These are phyloP conservation scores for Notiomystis cincta DNA, from an alignment of 2,113 vertebrate genomes.

Conservation along the genomic window DNA sequence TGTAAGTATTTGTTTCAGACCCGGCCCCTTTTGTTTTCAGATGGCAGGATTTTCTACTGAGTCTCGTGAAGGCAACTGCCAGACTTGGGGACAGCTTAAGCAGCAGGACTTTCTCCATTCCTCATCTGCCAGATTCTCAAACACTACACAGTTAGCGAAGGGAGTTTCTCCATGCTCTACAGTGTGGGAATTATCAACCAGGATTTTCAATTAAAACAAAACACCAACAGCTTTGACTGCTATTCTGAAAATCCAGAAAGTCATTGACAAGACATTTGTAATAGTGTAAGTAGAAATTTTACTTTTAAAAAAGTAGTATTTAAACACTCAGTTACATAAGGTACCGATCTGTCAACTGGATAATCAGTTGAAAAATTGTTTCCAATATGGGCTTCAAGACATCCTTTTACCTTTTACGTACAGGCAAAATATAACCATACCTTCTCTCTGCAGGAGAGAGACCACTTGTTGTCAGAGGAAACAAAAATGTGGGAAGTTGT, in stretches of 20 bases:
- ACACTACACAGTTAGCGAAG: constrained; percentile 26
- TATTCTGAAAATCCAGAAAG: constrained; percentile 54
- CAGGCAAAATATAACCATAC: constrained; percentile 51
- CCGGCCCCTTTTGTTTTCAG: background rate
- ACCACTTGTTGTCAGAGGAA: constrained; percentile 8
- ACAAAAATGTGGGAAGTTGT: background rate
- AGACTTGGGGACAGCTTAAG: constrained; percentile 34
- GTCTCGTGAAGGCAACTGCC: constrained; percentile 51
- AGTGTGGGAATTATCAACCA: constrained; percentile 18
- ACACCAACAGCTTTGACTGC: constrained; percentile 27
- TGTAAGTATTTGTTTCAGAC: constrained; percentile 49
- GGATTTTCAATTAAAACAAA: constrained; percentile 16
- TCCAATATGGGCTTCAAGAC: constrained; percentile 70
- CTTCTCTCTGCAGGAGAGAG: constrained; percentile 44
- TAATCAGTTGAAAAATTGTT: constrained; percentile 69
- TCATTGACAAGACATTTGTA: constrained; percentile 65
- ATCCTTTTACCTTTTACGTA: constrained; percentile 56
- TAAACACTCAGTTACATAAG: constrained; percentile 65
- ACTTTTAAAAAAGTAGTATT: constrained; percentile 68
- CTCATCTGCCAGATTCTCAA: constrained; percentile 56
- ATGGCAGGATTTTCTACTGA: constrained; percentile 30
- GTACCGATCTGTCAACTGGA: constrained; percentile 67
- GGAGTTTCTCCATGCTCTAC: constrained; percentile 41
- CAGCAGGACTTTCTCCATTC: constrained; percentile 34
- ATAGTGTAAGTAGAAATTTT: constrained; percentile 69